phyloP scores from a whole-genome alignment of 2,888 invertebrate genomes.

The Hetaerina titia region DNA sequence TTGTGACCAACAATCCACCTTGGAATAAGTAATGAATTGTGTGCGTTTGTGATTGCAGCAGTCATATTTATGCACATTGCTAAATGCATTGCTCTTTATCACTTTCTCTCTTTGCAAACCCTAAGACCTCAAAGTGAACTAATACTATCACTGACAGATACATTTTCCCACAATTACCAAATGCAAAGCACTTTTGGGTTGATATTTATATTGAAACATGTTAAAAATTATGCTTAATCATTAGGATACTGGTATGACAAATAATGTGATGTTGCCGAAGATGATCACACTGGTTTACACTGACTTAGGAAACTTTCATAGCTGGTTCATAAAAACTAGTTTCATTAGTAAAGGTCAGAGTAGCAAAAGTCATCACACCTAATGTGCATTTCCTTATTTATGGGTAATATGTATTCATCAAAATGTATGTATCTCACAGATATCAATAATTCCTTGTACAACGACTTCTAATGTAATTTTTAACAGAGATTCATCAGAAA shows the following conservation, averaged over 20 bases:
- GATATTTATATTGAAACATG: no score
- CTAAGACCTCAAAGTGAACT: neutral
- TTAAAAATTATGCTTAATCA: no score
- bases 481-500: neutral
- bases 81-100: neutral
- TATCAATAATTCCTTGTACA: neutral
- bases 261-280: no score
- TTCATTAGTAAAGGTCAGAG: neutral
- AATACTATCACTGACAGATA: neutral
- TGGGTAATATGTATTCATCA: neutral
- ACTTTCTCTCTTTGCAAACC: neutral
- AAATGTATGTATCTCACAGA: neutral
- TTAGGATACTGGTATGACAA: no score
- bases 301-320: neutral
- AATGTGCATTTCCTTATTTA: neutral
- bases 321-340: neutral
- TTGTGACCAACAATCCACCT: neutral
- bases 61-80: neutral
- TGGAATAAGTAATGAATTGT: neutral
- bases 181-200: neutral
- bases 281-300: neutral
- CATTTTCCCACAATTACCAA: neutral
- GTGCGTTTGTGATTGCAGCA: neutral
- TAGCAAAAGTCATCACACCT: neutral
- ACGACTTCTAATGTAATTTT: neutral